Evolutionary conservation across 2,797 vertebrate species (phyloP).

Genomic region (Delichon dasypus): DNA sequence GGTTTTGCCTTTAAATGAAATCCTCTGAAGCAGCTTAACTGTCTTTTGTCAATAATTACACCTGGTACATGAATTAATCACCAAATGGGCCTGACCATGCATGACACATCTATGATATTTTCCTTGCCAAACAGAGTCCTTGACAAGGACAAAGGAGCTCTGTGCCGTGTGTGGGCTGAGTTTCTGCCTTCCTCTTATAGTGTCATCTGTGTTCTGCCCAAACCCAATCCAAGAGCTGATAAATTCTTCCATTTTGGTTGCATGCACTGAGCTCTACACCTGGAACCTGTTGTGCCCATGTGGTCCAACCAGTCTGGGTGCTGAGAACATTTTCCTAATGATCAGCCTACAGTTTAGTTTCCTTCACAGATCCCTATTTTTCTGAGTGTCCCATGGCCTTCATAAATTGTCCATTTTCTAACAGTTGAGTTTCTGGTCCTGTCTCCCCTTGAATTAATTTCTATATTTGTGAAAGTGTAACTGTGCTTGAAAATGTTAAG

Average conservation of each 20-base stretch:
- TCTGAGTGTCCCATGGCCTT: not conserved
- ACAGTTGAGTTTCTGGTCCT: not conserved
- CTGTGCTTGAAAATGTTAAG: not conserved
- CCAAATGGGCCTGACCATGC: not conserved
- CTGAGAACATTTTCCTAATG: not conserved
- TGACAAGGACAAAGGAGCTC: not conserved
- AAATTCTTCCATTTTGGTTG: not conserved
- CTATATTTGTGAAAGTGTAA: not conserved
- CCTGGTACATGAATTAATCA: not conserved
- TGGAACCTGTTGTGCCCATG: not conserved
- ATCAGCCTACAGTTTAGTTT: not conserved
- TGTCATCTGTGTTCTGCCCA: not conserved
- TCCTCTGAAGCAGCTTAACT: not conserved
- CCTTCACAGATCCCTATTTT: not conserved
- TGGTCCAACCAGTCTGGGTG: fast-evolving
- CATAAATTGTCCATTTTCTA: not conserved
- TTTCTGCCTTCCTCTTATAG: not conserved
- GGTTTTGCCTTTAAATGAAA: not conserved
- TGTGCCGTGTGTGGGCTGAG: not conserved
- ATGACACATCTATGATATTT: fast-evolving
- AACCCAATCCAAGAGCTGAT: not conserved
- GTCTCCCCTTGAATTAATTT: not conserved
- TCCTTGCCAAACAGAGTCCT: not conserved
- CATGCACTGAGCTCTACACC: fast-evolving
- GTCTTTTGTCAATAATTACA: not conserved